A percentile compares a stretch with the other conserved stretches of the same genome.
Evolutionary conservation across 2,113 vertebrate species (phyloP).

Genomic region (Vulpes lagopus): DNA sequence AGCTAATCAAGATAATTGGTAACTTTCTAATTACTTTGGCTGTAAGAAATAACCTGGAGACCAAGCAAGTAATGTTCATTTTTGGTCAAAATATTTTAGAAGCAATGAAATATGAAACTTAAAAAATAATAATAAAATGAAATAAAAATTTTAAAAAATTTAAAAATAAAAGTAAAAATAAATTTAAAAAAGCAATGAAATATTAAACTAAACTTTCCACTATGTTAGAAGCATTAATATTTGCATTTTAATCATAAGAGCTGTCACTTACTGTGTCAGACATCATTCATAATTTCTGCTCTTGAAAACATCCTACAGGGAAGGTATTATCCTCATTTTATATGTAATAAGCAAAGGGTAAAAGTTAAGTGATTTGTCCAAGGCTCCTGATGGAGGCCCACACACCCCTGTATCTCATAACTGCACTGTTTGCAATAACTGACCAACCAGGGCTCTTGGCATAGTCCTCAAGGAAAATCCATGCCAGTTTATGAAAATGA

Average conservation of each 20-base stretch:
- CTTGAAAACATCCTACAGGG: neutral
- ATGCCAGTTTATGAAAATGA: neutral
- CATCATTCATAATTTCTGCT: neutral
- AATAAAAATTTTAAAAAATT: too few relatives aligned
- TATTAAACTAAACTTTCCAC: conserved; percentile 2
- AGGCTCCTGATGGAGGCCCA: neutral
- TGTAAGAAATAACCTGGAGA: neutral
- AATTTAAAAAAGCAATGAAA: conserved; percentile 24
- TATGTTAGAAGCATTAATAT: neutral
- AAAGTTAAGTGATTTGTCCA: neutral
- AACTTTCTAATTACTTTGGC: neutral
- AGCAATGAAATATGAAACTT: conserved; percentile 49
- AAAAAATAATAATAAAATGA: too few relatives aligned
- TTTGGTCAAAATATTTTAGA: conserved; percentile 51
- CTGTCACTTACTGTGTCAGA: neutral
- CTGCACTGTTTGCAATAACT: neutral
- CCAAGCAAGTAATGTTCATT: neutral
- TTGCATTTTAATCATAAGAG: neutral
- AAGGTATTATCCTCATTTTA: neutral
- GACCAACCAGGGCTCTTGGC: neutral
- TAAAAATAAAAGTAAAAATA: too few relatives aligned
- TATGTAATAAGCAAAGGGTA: neutral
- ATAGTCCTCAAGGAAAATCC: neutral
- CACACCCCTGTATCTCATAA: neutral
- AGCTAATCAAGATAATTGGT: conserved; percentile 8